Conservation (phyloP, 2,888 invertebrate species). For the Parnassius mnemosyne region DNA sequence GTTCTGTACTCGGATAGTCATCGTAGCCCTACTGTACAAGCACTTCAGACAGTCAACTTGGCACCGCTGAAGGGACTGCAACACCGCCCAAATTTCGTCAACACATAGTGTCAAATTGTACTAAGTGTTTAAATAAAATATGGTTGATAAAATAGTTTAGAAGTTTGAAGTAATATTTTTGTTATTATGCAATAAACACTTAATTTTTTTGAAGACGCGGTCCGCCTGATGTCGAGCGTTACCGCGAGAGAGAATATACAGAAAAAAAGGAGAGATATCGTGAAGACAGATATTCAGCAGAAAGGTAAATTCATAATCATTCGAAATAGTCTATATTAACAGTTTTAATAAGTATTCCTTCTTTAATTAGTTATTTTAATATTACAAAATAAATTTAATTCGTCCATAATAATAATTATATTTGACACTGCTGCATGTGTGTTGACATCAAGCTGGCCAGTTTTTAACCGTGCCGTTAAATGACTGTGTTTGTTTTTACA, state of each 20-base stretch:
- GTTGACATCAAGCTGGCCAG: constrained; percentile 29
- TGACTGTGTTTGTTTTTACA: constrained; percentile 78
- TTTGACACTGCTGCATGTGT: constrained; percentile 46
- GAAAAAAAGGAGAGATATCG: constrained; percentile 64
- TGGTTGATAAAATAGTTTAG: too few species aligned
- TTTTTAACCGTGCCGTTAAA: constrained; percentile 62
- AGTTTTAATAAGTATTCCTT: not conserved
- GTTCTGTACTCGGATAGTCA: too few species aligned
- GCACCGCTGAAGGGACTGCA: too few species aligned
- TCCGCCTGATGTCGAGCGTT: constrained; percentile 57
- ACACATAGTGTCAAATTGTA: too few species aligned
- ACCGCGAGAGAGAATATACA: constrained; percentile 56
- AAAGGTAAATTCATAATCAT: constrained; percentile 49
- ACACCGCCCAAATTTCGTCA: too few species aligned
- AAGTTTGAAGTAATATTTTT: too few species aligned
- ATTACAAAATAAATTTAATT: constrained; percentile 15
- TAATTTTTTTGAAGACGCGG: constrained; percentile 44
- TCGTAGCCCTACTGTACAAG: too few species aligned
- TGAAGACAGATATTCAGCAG: constrained; percentile 55
- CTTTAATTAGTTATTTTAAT: not conserved
- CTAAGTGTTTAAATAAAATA: too few species aligned
- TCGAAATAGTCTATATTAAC: constrained; percentile 1
- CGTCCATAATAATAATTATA: constrained; percentile 6
- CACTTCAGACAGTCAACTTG: too few species aligned
- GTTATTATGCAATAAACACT: too few species aligned